These are phyloP conservation scores for Sander lucioperca DNA, from an alignment of 2,113 vertebrate species.

Conservation along the genomic window DNA sequence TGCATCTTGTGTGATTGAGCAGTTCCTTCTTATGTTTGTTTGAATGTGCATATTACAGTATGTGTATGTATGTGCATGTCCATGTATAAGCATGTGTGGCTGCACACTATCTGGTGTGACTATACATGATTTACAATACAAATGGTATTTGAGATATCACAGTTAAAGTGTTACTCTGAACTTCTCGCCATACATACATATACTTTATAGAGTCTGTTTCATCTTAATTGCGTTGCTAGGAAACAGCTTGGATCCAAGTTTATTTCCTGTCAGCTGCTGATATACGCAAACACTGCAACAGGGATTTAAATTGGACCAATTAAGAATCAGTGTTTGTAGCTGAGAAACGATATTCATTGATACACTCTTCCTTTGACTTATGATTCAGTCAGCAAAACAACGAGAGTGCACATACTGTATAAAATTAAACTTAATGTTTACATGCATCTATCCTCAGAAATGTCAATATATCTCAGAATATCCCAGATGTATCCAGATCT, in stretches of 20 bases:
- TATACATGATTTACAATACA: slow-evolving; percentile 9
- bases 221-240: slow-evolving; percentile 13
- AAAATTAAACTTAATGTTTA: not conserved
- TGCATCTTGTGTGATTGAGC: not conserved
- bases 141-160: not conserved
- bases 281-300: not conserved
- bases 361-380: not conserved
- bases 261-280: slow-evolving; percentile 5
- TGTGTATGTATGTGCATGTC: not conserved
- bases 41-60: slow-evolving; percentile 15
- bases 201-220: not conserved
- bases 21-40: slow-evolving; percentile 3
- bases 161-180: slow-evolving; percentile 1
- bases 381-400: not conserved
- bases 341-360: not conserved
- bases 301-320: slow-evolving; percentile 17
- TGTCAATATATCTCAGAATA: not conserved
- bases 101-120: not conserved
- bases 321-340: not conserved
- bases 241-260: slow-evolving; percentile 18
- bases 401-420: not conserved
- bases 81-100: not conserved
- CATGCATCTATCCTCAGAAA: not conserved
- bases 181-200: not conserved
- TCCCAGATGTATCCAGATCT: not conserved